Evolutionary conservation across 2,113 vertebrate genomes (phyloP), one percentile per base, ranked within the genome.

Genomic region (Upupa epops): DNA sequence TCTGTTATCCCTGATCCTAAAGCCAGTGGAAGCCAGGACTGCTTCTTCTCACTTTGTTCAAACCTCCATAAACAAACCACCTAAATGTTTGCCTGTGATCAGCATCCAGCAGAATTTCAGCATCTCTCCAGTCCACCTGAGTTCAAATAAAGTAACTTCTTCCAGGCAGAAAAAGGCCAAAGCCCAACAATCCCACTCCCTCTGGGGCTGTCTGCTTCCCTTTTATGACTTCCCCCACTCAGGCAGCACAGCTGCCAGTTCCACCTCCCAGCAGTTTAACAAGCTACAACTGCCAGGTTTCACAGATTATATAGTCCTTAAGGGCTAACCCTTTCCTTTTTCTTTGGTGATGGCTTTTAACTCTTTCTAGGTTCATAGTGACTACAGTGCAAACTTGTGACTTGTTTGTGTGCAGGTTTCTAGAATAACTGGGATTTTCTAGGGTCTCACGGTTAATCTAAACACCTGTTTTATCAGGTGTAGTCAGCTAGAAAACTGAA

Each of bases 211-310:
- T 95, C 48, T 1, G 85, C 81, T 96, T 96, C 86, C 75, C 84
- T 89, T 96, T 94, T 94, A 94, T 52, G 71, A 93, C 93, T 96
- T 96, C 89, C 95, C 40, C 52, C 90, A 92, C 93, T 94, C 84
- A 5, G 19, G 90, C 91, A 79, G 86, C 93, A 48, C 74, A 92
- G 90, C 92, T 94, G 81, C 63, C 81, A 79, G 90, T 95, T 95
- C 92, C 86, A 96, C 90, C 93, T 93, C 89, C 90, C 88, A 84
- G 90, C 90, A 93, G 81, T 90, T 94, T 96, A 96, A 95, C 92
- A 95, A 95, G 92, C 86, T 89, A 71, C 93, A 96, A 93, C 95
- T 89, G 84, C 93, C 83, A 87, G 91, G 71, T 95, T 94, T 96
- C 93, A 93, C 93, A 94, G 95, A 77, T 85, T 95, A 85, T 95